Evolutionary conservation across 1,140 invertebrate genomes (phyloP).

Genomic region (Diprion similis): DNA sequence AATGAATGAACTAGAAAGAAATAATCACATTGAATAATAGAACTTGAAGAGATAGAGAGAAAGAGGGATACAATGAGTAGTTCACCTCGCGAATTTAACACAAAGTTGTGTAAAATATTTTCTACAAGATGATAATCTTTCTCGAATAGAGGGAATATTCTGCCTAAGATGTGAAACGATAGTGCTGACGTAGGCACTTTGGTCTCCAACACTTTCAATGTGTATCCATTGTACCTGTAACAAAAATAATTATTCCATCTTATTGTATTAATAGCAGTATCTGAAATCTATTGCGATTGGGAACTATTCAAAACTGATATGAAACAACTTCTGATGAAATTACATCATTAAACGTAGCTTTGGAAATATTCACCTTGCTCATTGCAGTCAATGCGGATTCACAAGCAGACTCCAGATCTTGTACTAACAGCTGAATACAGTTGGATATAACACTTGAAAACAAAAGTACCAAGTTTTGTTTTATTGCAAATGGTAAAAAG

Average conservation of each 20-base stretch:
- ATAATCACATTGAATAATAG: neutral
- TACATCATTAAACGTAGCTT: constrained; percentile 18
- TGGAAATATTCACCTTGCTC: constrained; percentile 73
- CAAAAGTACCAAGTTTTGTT: constrained; percentile 16
- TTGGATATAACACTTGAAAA: constrained; percentile 81
- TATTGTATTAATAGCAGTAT: constrained; percentile 16
- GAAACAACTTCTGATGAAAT: too few relatives aligned
- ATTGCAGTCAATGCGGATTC: constrained; percentile 93
- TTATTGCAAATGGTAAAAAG: constrained; percentile 6
- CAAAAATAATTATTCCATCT: constrained; percentile 14
- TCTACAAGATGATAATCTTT: constrained; percentile 90
- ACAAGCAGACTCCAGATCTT: constrained; percentile 94
- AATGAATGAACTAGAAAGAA: constrained; percentile 81
- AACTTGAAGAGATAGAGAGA: constrained; percentile 21
- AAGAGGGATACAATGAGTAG: constrained; percentile 21
- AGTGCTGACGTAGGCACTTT: constrained; percentile 92
- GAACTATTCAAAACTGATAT: too few relatives aligned
- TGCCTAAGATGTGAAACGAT: constrained; percentile 89
- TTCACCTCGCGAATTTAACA: constrained; percentile 88
- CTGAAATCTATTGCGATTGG: neutral
- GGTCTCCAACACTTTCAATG: constrained; percentile 94
- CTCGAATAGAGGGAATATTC: constrained; percentile 88
- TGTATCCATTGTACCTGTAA: constrained; percentile 87
- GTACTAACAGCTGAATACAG: constrained; percentile 92
- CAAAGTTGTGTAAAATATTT: constrained; percentile 99